Conservation (phyloP, 2,888 invertebrate species). For the Melinaea marsaeus region DNA sequence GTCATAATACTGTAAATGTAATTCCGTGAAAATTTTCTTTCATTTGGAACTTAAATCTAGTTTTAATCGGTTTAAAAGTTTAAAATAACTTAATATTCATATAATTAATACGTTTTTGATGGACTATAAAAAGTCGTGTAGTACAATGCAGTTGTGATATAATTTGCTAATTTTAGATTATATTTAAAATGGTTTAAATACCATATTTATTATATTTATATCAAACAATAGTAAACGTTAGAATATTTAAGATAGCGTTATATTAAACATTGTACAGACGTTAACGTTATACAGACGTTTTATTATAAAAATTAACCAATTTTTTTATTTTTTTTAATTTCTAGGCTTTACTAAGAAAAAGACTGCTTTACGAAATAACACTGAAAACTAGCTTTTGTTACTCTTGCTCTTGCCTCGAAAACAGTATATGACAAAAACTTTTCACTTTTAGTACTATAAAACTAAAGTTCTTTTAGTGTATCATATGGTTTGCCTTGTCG, state of each 20-base stretch:
- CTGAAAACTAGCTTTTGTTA: constrained; percentile 42
- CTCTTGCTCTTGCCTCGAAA: constrained; percentile 54
- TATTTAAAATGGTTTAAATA: too few species aligned
- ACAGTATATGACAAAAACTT: constrained; percentile 57
- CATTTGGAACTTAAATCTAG: constrained; percentile 18
- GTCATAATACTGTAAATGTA: constrained; percentile 11
- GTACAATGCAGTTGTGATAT: too few species aligned
- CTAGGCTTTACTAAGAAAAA: background rate
- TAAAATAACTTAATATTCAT: constrained; percentile 11
- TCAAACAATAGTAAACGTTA: too few species aligned
- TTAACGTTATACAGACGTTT: too few species aligned
- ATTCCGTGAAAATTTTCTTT: constrained; percentile 18
- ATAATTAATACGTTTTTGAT: background rate
- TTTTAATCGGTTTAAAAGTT: constrained; percentile 29
- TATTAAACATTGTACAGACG: too few species aligned
- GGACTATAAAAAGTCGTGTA: too few species aligned
- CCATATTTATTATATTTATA: too few species aligned
- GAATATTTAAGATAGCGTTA: too few species aligned
- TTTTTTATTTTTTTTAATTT: too few species aligned
- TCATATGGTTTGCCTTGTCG: constrained; percentile 21
- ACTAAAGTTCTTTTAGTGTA: constrained; percentile 6
- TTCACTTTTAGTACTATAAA: constrained; percentile 10
- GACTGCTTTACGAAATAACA: constrained; percentile 17
- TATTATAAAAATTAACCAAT: too few species aligned
- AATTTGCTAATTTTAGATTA: too few species aligned